These are phyloP conservation scores for Epinephelus awoara DNA, from an alignment of 2,797 vertebrate genomes.

Conservation along the genomic window DNA sequence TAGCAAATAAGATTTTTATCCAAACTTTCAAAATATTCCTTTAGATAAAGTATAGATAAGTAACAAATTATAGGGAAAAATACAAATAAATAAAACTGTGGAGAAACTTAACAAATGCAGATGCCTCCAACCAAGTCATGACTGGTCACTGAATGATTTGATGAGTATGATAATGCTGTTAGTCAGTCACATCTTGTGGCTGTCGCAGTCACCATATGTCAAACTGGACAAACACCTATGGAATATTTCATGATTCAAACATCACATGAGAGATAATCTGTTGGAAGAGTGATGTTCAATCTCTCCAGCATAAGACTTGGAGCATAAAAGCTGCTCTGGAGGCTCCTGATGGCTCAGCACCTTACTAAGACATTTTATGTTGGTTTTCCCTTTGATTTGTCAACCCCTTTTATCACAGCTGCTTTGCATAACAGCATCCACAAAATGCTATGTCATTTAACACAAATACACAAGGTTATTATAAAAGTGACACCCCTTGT, in stretches of 20 bases:
- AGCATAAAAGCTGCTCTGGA: neutral
- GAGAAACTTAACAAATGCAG: slow-evolving; percentile 7
- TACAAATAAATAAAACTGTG: neutral
- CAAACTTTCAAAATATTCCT: slow-evolving; percentile 20
- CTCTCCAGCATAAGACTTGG: neutral
- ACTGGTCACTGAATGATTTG: slow-evolving; percentile 16
- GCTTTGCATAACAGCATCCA: slow-evolving; percentile 2
- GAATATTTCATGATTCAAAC: slow-evolving; percentile 24
- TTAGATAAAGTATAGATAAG: neutral
- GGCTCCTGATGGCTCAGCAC: neutral
- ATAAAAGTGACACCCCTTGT: slow-evolving; percentile 17
- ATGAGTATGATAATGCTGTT: slow-evolving; percentile 23
- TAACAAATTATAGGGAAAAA: neutral
- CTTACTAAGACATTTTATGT: neutral
- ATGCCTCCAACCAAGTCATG: slow-evolving; percentile 10
- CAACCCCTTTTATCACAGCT: neutral
- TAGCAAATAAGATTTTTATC: slow-evolving; percentile 6
- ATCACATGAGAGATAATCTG: neutral
- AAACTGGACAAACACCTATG: slow-evolving; percentile 9
- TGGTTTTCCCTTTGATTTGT: slow-evolving; percentile 13
- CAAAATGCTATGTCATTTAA: slow-evolving; percentile 1
- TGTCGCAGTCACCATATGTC: slow-evolving; percentile 2
- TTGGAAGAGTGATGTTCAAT: neutral
- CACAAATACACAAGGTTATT: slow-evolving; percentile 9
- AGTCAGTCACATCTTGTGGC: slow-evolving; percentile 13